Conservation (phyloP, 2,113 vertebrate species). For the Anhinga anhinga region DNA sequence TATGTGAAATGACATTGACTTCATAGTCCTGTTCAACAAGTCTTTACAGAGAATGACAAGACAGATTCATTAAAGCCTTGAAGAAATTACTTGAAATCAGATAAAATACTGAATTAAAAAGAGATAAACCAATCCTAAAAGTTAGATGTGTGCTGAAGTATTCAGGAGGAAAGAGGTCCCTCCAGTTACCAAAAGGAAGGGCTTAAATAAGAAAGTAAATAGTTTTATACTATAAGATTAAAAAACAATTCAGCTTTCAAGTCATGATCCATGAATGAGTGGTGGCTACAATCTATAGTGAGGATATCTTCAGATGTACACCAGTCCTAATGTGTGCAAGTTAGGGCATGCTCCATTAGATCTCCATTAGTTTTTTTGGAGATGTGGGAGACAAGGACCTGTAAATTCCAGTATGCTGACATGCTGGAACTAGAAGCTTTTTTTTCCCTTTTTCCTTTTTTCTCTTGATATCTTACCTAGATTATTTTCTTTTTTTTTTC, state of each 20-base stretch:
- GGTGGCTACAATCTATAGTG: not conserved
- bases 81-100: not conserved
- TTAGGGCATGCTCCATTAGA: not conserved
- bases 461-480: not conserved
- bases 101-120: not conserved
- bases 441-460: fast-evolving
- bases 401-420: not conserved
- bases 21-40: not conserved
- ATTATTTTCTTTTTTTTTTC: not conserved
- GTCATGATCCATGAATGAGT: not conserved
- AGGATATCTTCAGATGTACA: not conserved
- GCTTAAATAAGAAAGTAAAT: not conserved
- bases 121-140: not conserved
- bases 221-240: not conserved
- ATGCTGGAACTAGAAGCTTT: not conserved
- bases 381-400: not conserved
- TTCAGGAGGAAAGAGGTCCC: not conserved
- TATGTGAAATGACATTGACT: not conserved
- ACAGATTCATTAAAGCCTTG: not conserved
- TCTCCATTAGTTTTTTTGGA: not conserved
- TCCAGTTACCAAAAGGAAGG: not conserved
- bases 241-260: not conserved
- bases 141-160: not conserved
- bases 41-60: not conserved
- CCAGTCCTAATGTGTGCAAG: not conserved